phyloP scores from a whole-genome alignment of 2,113 vertebrate genomes.

The Ceratotherium simum region DNA sequence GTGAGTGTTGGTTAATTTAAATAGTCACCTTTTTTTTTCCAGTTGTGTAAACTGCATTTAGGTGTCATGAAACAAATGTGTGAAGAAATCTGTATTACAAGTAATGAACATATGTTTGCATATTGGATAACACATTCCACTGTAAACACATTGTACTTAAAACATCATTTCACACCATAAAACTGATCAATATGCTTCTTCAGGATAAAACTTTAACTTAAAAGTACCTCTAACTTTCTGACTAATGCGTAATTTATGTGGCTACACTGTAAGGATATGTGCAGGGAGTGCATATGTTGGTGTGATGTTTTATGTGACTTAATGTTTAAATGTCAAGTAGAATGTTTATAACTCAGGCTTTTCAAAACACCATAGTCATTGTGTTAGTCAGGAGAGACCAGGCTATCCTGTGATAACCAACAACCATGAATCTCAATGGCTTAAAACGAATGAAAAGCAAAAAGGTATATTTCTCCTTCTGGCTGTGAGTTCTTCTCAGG shows the following conservation, averaged over 20 bases:
- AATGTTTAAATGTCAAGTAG: not conserved
- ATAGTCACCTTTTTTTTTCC: not conserved
- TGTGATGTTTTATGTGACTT: not conserved
- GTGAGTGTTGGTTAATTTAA: constrained; percentile 23
- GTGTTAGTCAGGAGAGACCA: not conserved
- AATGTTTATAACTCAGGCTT: not conserved
- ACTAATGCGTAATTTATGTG: not conserved
- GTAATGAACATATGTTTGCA: constrained; percentile 59
- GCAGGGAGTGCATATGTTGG: not conserved
- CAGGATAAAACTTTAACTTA: not conserved
- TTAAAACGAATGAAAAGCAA: not conserved
- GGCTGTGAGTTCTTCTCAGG: not conserved
- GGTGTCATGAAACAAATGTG: constrained; percentile 67
- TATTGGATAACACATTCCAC: constrained; percentile 38
- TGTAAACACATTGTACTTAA: not conserved
- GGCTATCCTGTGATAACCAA: not conserved
- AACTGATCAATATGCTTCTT: not conserved
- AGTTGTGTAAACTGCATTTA: constrained; percentile 57
- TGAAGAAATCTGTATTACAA: constrained; percentile 59
- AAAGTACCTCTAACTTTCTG: constrained; percentile 25
- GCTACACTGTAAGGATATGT: not conserved
- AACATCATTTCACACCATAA: constrained; percentile 44
- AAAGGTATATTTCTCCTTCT: not conserved
- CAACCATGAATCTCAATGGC: not conserved
- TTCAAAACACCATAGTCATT: not conserved